Percentiles rank a stretch among this genome's conserved stretches.
Evolutionary conservation across 2,888 invertebrate species (phyloP).

Genomic region (Drosophila borborema): DNA sequence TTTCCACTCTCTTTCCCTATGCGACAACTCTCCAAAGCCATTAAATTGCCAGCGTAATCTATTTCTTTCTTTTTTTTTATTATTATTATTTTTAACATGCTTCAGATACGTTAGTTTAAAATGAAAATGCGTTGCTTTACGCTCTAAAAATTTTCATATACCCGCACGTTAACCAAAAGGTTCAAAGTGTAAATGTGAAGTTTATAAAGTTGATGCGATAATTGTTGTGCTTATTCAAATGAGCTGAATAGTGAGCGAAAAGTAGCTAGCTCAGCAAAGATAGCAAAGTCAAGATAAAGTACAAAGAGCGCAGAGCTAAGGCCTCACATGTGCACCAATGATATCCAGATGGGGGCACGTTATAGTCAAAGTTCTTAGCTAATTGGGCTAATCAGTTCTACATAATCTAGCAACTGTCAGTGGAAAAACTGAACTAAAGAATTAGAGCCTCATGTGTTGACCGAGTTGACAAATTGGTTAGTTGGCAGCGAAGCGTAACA

Average conservation of each 20-base stretch:
- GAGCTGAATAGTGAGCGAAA: slow-evolving; percentile 2
- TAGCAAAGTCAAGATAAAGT: slow-evolving; percentile 27
- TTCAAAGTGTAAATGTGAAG: slow-evolving; percentile 71
- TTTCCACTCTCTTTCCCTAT: background rate
- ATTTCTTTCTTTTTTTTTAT: background rate
- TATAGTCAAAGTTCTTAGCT: slow-evolving; percentile 32
- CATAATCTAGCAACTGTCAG: slow-evolving; percentile 18
- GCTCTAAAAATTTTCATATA: slow-evolving; percentile 65
- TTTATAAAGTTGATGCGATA: slow-evolving; percentile 63
- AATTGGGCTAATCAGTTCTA: slow-evolving; percentile 26
- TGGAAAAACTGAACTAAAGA: background rate
- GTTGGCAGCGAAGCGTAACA: slow-evolving; percentile 56
- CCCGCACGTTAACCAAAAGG: slow-evolving; percentile 48
- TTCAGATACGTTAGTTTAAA: slow-evolving; percentile 54
- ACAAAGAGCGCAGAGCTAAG: slow-evolving; percentile 33
- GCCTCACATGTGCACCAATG: slow-evolving; percentile 3
- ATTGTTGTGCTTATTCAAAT: slow-evolving; percentile 41
- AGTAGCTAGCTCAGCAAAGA: background rate
- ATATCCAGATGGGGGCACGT: slow-evolving; percentile 7
- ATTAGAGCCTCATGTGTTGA: slow-evolving; percentile 27
- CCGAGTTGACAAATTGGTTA: slow-evolving; percentile 58
- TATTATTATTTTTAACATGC: slow-evolving; percentile 55
- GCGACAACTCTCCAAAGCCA: slow-evolving; percentile 23
- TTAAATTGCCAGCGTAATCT: slow-evolving; percentile 7
- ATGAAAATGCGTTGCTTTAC: slow-evolving; percentile 64